Conservation (phyloP, 2,113 vertebrate species). For the Corythornis madagascariensis region DNA sequence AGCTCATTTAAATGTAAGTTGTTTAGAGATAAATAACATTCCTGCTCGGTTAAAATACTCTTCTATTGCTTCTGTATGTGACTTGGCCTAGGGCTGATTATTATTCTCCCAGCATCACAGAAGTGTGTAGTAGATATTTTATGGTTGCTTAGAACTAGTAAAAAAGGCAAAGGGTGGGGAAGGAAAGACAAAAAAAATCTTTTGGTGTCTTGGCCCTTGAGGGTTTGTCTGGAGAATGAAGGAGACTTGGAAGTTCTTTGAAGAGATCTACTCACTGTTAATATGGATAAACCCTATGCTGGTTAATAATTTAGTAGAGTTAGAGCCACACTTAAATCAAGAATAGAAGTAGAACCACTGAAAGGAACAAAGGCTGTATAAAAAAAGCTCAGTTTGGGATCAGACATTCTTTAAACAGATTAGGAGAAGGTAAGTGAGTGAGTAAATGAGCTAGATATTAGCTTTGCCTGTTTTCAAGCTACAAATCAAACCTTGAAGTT, state of each 20-base stretch:
- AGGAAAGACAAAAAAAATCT: constrained; percentile 30
- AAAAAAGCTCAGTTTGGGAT: not conserved
- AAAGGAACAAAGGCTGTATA: not conserved
- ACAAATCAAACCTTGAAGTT: not conserved
- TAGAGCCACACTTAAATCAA: not conserved
- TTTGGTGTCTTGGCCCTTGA: constrained; percentile 3
- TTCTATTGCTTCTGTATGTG: constrained; percentile 47
- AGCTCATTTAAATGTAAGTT: not conserved
- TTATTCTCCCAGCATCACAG: constrained; percentile 20
- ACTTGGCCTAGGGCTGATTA: constrained; percentile 39
- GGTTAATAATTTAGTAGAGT: not conserved
- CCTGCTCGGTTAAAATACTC: constrained; percentile 16
- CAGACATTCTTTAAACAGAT: not conserved
- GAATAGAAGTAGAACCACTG: not conserved
- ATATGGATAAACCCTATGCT: not conserved
- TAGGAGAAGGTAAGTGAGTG: not conserved
- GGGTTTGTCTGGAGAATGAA: not conserved
- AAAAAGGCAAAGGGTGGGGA: constrained; percentile 28
- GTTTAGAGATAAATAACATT: constrained; percentile 51
- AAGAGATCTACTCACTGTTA: not conserved
- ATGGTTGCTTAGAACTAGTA: constrained; percentile 15
- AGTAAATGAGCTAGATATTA: not conserved
- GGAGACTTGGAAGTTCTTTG: constrained; percentile 11
- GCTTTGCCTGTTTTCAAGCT: not conserved
- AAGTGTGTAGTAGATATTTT: constrained; percentile 48